These are phyloP conservation scores for Conops quadrifasciatus DNA, from an alignment of 2,888 invertebrate species.

Conservation along the genomic window DNA sequence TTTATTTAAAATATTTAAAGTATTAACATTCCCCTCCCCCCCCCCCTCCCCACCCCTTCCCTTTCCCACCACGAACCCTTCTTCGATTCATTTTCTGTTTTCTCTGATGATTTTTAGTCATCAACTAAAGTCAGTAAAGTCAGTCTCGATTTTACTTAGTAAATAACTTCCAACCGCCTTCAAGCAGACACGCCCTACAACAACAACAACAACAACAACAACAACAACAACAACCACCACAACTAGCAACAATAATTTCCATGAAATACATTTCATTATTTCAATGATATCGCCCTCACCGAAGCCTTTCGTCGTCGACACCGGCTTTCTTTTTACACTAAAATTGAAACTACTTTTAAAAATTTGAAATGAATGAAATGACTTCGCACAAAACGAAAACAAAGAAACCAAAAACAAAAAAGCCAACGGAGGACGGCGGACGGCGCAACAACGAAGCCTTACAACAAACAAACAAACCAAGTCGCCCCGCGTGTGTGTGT, in stretches of 20 bases:
- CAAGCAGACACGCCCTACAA: too few species aligned
- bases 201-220: too few species aligned
- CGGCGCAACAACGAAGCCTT: conserved; percentile 42
- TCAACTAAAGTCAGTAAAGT: too few species aligned
- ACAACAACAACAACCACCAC: too few species aligned
- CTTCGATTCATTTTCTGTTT: too few species aligned
- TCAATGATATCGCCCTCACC: too few species aligned
- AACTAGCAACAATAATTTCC: background rate
- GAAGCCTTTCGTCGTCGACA: background rate
- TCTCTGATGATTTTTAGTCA: background rate
- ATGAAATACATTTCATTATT: background rate
- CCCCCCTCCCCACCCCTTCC: background rate
- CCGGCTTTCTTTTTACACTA: background rate
- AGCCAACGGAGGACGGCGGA: conserved; percentile 8
- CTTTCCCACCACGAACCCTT: too few species aligned
- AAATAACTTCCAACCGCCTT: too few species aligned
- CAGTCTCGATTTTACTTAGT: background rate
- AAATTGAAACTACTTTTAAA: background rate
- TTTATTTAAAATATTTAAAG: background rate
- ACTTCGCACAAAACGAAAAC: background rate
- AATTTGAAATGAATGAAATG: background rate
- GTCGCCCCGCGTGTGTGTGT: too few species aligned
- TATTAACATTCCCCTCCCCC: background rate
- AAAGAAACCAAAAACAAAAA: background rate
- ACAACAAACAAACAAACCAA: conserved; percentile 53